A percentile compares a stretch with the other conserved stretches of the same genome.
Evolutionary conservation across 1,140 invertebrate species (phyloP).

Genomic region (Hormaphis cornu): DNA sequence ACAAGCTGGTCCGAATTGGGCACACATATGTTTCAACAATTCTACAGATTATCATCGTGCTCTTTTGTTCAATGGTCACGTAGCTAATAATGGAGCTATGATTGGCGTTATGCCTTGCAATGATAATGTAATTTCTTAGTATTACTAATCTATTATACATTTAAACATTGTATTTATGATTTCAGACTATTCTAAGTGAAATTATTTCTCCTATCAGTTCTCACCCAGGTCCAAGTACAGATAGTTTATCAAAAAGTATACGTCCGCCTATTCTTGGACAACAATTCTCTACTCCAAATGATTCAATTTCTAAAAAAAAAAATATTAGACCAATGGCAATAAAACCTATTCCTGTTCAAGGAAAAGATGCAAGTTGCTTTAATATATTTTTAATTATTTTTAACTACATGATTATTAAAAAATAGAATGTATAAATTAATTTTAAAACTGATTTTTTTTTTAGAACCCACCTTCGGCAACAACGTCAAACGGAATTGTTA

Average conservation of each 20-base stretch:
- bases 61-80: constrained; percentile 21
- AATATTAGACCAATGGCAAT: constrained; percentile 18
- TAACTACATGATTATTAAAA: background rate
- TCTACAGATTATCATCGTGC: constrained; percentile 25
- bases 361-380: background rate
- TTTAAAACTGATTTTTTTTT: background rate
- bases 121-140: constrained; percentile 6
- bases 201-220: background rate
- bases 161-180: background rate
- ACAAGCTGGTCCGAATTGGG: constrained; percentile 28
- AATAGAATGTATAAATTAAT: background rate
- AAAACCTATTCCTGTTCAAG: constrained; percentile 21
- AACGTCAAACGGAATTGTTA: constrained; percentile 26
- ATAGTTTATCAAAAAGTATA: background rate
- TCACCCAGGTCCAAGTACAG: background rate
- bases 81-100: constrained; percentile 23
- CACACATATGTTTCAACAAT: constrained; percentile 24
- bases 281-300: constrained; percentile 11
- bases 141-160: background rate
- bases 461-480: constrained; percentile 9
- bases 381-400: background rate
- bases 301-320: constrained; percentile 10
- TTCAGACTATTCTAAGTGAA: constrained; percentile 20
- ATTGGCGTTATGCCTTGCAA: constrained; percentile 27
- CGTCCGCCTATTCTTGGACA: constrained; percentile 23